Conservation (phyloP, 2,888 invertebrate genomes). For the Sarcophaga rosellei region DNA sequence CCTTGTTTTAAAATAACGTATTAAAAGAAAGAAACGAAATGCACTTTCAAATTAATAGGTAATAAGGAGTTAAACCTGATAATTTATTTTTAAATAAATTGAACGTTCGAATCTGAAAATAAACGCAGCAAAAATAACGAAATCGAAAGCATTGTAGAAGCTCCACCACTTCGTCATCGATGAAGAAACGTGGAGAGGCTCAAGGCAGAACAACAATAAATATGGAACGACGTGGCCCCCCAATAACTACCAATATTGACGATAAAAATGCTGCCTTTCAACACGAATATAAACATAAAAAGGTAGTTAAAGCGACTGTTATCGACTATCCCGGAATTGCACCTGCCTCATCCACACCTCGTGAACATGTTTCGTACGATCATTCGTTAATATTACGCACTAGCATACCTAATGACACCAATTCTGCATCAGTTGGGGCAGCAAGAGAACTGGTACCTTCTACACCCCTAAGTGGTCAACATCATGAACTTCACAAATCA, state of each 20-base stretch:
- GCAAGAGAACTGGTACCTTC: neutral
- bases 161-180: slow-evolving; percentile 73
- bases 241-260: slow-evolving; percentile 84
- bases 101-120: slow-evolving; percentile 3
- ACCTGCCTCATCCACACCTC: slow-evolving; percentile 70
- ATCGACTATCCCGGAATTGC: slow-evolving; percentile 80
- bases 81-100: neutral
- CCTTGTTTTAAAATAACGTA: too few relatives aligned
- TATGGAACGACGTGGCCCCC: slow-evolving; percentile 82
- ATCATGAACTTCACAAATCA: slow-evolving; percentile 61
- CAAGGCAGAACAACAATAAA: slow-evolving; percentile 58
- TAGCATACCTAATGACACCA: slow-evolving; percentile 54
- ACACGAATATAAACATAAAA: slow-evolving; percentile 83
- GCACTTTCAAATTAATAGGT: too few relatives aligned
- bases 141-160: slow-evolving; percentile 73
- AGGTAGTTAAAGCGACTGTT: slow-evolving; percentile 83
- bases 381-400: slow-evolving; percentile 78
- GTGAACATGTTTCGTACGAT: slow-evolving; percentile 81
- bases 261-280: slow-evolving; percentile 80
- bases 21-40: too few relatives aligned
- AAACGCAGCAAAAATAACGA: neutral
- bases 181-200: slow-evolving; percentile 75
- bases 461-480: slow-evolving; percentile 18
- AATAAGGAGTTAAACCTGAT: slow-evolving; percentile 20
- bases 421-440: neutral